Percentiles rank a stretch among this genome's conserved stretches.
These are phyloP conservation scores for Hemibagrus guttatus DNA, from an alignment of 2,797 vertebrate species.

Conservation along the genomic window DNA sequence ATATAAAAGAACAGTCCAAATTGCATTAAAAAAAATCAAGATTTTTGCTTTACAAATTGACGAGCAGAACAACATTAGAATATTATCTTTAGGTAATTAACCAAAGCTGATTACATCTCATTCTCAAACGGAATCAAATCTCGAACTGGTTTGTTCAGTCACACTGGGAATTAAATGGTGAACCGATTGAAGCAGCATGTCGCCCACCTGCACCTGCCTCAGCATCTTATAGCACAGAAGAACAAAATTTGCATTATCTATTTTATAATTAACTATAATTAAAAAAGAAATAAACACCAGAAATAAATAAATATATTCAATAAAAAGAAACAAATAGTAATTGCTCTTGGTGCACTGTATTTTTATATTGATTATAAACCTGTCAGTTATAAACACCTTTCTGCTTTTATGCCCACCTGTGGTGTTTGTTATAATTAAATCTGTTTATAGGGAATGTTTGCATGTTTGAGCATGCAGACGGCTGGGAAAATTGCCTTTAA, in stretches of 20 bases:
- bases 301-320: not conserved
- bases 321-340: not conserved
- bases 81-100: constrained; percentile 17
- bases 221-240: not conserved
- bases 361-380: not conserved
- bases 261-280: too few relatives aligned
- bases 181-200: not conserved
- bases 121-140: not conserved
- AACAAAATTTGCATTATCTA: not conserved
- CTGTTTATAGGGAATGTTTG: too few relatives aligned
- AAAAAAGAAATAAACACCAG: not conserved
- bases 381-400: not conserved
- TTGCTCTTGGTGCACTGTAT: not conserved
- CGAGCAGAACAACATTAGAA: constrained; percentile 9
- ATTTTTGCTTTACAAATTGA: constrained; percentile 17
- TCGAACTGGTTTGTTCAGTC: not conserved
- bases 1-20: not conserved
- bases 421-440: too few relatives aligned
- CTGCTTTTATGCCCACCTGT: not conserved
- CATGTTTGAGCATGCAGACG: not conserved
- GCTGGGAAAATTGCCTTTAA: not conserved
- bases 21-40: not conserved
- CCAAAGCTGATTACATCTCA: constrained; percentile 1
- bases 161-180: not conserved
- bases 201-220: not conserved